Base-by-base conservation (phyloP, 1,140 invertebrate genomes). In the Camponotus pennsylvanicus region DNA sequence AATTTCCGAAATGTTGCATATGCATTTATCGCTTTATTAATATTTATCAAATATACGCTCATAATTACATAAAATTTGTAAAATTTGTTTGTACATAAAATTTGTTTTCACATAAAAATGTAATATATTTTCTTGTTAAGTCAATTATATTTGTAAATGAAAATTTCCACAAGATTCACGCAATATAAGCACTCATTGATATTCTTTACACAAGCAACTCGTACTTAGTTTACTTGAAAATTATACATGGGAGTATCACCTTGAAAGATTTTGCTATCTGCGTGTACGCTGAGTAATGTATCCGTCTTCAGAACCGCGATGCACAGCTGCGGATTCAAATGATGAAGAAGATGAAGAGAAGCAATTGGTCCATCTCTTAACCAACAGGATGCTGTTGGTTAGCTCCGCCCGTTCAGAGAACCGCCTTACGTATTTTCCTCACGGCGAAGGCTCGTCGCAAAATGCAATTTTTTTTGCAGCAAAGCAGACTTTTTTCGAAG, bases 331-430 rank as follows among this genome's bases (percentile, higher is more conserved):
- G 32, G 40, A 87, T 63, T 79, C 21, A 67, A 27, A 49, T 32
- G 57, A 82, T 21, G 63, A 71, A 66, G 78, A 91, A 91, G 73
- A 75, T 15, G 34, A 15, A 49, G 57, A 15, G 73, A 69, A 76
- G 67, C 77, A 70, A 90, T 89, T 88, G 90, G 87, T 86, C 76
- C 75, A 55, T 59, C 59, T 88, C 85, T 87, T 79, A 49, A 42
- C 89, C 89, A 91, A 91, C 90, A 55, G 57, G 77, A 71, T 5
- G 76, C 49, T 67, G 67, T 13, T 57, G 1, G 4, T 6, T 80
- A n/a, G 89, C 89, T 82, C 90, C 89, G 86, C 90, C 89, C 75
- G 83, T 49, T n/a, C 1, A 13, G 63, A 42, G 87, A 85, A 78
- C 71, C 89, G 89, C 89, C 89, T 76, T 77, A 27, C n/a, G 11